Evolutionary conservation across 53 echinoderm and acorn worm genomes (phyloP).

Genomic region (Zoroaster sp.): DNA sequence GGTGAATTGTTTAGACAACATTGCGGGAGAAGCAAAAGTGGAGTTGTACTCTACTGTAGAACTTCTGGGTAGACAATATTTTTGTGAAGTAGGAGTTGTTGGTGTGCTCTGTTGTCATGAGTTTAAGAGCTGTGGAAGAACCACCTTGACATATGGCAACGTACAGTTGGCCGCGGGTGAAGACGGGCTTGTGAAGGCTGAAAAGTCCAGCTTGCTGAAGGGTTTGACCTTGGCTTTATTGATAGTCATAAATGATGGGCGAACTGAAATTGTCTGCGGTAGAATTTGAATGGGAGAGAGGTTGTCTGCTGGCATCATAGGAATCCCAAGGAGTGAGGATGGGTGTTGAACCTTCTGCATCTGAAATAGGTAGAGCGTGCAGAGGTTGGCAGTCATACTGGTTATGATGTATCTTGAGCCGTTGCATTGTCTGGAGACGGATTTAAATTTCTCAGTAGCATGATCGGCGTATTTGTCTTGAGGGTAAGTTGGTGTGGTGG

Average conservation of each 20-base stretch:
- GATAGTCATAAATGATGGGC: conserved; percentile 58
- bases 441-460: conserved; percentile 53
- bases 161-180: conserved; percentile 67
- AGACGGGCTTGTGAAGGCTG: conserved; percentile 44
- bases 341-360: conserved; percentile 1
- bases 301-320: conserved; percentile 44
- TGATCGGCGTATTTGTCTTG: conserved; percentile 14
- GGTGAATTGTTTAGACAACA: not conserved
- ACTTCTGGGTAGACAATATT: conserved; percentile 58
- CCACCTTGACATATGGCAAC: conserved; percentile 53
- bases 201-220: conserved; percentile 47
- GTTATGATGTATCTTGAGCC: conserved; percentile 34
- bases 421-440: conserved; percentile 49
- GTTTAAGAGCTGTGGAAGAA: not conserved
- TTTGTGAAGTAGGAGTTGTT: conserved; percentile 10
- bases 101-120: not conserved
- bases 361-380: conserved; percentile 23
- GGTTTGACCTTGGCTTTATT: conserved; percentile 72
- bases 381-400: not conserved
- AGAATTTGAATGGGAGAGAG: conserved; percentile 52
- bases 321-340: conserved; percentile 50
- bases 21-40: not conserved
- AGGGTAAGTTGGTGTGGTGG: conserved; percentile 43
- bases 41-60: not conserved
- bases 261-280: conserved; percentile 52